Evolutionary conservation across 2,113 vertebrate species (phyloP), one percentile per base, ranked within the genome.

Genomic region (Brachirus orientalis): DNA sequence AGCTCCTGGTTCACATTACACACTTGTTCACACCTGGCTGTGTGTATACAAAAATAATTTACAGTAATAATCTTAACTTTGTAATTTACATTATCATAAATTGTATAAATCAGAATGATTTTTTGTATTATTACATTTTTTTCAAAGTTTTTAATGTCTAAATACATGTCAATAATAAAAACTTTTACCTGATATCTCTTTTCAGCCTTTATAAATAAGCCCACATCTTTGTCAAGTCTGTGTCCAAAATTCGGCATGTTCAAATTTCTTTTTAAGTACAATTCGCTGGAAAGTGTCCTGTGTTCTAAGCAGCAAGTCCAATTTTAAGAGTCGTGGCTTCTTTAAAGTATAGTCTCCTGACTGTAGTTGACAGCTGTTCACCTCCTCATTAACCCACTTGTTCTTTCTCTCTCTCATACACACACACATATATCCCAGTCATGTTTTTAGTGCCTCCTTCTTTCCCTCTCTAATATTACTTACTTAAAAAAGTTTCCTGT

Each of bases 291-390:
- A 80, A 70, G 43, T 61, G 52, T 69, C 64, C 46, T 38, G 45
- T 76, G 75, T 75, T 56, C 17, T 73, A 0, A 1, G 63, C 12
- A 36, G n/a, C 68, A 36, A 80, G 85, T 84, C 82, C 63, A 74
- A n/a, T 35, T 50, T 75, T 59, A 43, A 19, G 38, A 72, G 63
- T 20, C 71, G 56, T 6, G 53, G 22, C 62, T 53, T 45, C 44
- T 61, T 72, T 59, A 6, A 28, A 28, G 2, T 60, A 43, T 56
- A 67, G 55, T 58, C 55, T 71, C 80, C 56, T n/a, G 35, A 72
- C 61, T 41, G 13, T 46, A 65, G 52, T 77, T 85, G 69, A 81
- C 85, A 91, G 86, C 82, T 86, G 88, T 70, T 72, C 65, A 54
- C 58, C 56, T 71, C 56, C 58, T 80, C 68, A 83, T 88, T 84